Percentiles rank a stretch among this genome's conserved stretches.
Evolutionary conservation across 2,113 vertebrate species (phyloP).

Genomic region (Oplegnathus fasciatus): DNA sequence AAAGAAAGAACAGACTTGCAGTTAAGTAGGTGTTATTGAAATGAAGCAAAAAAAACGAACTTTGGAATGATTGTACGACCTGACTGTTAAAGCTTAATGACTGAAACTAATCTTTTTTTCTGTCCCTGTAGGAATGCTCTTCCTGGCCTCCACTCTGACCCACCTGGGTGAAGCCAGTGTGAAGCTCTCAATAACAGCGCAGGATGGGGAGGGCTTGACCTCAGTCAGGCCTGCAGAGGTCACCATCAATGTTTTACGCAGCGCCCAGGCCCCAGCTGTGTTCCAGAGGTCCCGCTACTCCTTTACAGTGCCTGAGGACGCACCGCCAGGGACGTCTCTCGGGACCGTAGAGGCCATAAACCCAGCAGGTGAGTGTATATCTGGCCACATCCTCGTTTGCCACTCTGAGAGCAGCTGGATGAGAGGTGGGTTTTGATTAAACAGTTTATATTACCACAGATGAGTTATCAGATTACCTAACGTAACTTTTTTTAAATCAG

Average conservation of each 20-base stretch:
- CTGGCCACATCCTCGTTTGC: neutral
- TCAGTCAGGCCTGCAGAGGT: conserved; percentile 85
- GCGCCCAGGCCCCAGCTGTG: conserved; percentile 82
- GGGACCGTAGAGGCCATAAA: conserved; percentile 87
- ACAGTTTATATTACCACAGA: neutral
- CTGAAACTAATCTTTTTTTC: neutral
- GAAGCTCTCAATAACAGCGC: conserved; percentile 84
- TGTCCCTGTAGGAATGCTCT: conserved; percentile 86
- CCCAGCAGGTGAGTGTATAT: conserved; percentile 83
- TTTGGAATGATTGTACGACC: neutral
- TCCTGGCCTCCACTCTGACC: conserved; percentile 86
- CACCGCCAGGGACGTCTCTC: conserved; percentile 81
- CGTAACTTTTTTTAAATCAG: neutral
- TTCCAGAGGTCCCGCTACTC: conserved; percentile 90
- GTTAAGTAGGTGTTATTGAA: neutral
- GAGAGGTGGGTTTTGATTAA: neutral
- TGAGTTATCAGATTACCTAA: neutral
- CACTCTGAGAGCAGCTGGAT: neutral
- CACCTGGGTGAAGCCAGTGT: conserved; percentile 82
- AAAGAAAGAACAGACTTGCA: neutral
- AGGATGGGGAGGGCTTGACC: conserved; percentile 87
- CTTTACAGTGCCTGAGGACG: conserved; percentile 89
- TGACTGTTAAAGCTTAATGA: neutral
- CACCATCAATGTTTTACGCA: conserved; percentile 88
- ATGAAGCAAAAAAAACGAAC: neutral